Conservation (phyloP, 2,888 invertebrate genomes). For the Sesia bembeciformis region DNA sequence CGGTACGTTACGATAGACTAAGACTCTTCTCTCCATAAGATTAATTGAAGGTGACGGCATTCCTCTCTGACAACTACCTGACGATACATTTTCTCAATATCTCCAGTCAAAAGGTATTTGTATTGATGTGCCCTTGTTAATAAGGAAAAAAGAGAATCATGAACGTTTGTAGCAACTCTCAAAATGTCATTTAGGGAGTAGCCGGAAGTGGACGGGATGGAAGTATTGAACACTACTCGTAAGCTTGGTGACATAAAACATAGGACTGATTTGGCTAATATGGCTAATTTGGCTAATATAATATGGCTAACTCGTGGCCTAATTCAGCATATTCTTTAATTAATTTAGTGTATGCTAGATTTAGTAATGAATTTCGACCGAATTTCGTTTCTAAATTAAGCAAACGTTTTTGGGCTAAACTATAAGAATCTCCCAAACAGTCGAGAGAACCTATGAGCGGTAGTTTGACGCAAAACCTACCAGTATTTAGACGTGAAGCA, state of each 20-base stretch:
- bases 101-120: constrained; percentile 7
- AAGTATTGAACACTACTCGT: constrained; percentile 16
- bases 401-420: constrained; percentile 13
- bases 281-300: neutral
- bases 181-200: constrained; percentile 13
- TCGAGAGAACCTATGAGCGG: neutral
- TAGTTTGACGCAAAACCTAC: constrained; percentile 5
- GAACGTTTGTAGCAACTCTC: constrained; percentile 15
- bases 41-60: constrained; percentile 20
- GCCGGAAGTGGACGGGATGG: constrained; percentile 15
- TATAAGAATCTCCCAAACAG: constrained; percentile 7
- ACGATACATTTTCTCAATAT: constrained; percentile 17
- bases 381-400: neutral
- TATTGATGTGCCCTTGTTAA: constrained; percentile 6
- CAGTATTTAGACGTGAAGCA: constrained; percentile 4
- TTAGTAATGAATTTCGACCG: neutral
- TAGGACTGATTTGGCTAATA: neutral
- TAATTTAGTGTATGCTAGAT: neutral
- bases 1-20: constrained; percentile 2
- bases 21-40: constrained; percentile 21
- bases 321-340: constrained; percentile 1
- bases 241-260: constrained; percentile 7
- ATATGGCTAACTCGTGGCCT: neutral
- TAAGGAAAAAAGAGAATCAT: constrained; percentile 8
- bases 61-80: constrained; percentile 4